Base-by-base conservation (phyloP, 2,888 invertebrate genomes). In the Heteropelma amictum region DNA sequence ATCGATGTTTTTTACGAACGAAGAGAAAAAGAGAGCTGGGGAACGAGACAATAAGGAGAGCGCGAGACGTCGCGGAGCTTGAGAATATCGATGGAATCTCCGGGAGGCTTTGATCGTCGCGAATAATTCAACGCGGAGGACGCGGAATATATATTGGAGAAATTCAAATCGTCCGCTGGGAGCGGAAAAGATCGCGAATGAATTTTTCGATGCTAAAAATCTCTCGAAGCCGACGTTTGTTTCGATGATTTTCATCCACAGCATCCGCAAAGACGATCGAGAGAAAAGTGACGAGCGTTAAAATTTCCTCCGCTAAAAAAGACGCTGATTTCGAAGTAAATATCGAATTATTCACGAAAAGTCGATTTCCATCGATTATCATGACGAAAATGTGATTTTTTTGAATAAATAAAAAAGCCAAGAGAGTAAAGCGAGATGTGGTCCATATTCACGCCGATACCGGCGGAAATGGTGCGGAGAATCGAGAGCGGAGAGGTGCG, bases 141-240 rank as follows among this genome's bases (percentile, higher is more conserved):
- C 70, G 69, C 64, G 75, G 82, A 83, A 86, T 84, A n/a, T n/a
- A 80, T 86, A 86, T 86, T 68, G 85, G 80, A 81, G 85, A 86
- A 85, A 86, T 86, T 86, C 82, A 84, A 84, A 86, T 86, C 85
- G 80, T 86, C 83, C 84, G 85, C 84, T 84, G 85, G 84, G 85
- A 80, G 80, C 78, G 80, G 49, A 79, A 78, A 80, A 76, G 79
- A 64, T 69, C 77, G 74, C 70, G 68, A 60, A 67, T 72, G 79
- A 26, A 21, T 7, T 10, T 45, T 45, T 21, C 8, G 12, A 10
- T 23, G n/a, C n/a, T n/a, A n/a, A n/a, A n/a, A n/a, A n/a, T n/a
- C n/a, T n/a, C n/a, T n/a, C n/a, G n/a, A n/a, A n/a, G n/a, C n/a
- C n/a, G n/a, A n/a, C n/a, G n/a, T n/a, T n/a, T n/a, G n/a, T n/a